Evolutionary conservation across 2,888 invertebrate genomes (phyloP), one percentile per base, ranked within the genome.

Genomic region (Desoria tigrina): DNA sequence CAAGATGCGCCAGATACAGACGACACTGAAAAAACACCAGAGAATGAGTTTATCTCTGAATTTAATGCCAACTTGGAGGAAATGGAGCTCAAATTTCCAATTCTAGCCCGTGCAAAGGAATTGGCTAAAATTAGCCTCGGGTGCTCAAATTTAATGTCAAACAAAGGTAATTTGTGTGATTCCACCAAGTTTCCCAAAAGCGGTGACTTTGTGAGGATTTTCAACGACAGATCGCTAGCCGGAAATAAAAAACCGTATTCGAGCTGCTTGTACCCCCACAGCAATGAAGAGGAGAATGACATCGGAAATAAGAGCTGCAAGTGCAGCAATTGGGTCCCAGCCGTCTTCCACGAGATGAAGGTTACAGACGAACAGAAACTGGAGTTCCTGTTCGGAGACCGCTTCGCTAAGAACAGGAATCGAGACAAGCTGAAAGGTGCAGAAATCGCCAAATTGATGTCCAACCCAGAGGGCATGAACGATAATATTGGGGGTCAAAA

Each of bases 81-180:
- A 24, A 63, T 63, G 37, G 57, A 57, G 24, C 56, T 57, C 18
- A 18, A 18, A 24, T 63, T 63, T 24, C 63, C 63, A 4, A 50
- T 63, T 1, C 49, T 63, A 26, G 23, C 39, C 27, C 54, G 63
- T 16, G 26, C 50, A n/a, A 63, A 63, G 45, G 63, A 63, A 26
- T n/a, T 63, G 37, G 57, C 57, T 14, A 63, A 63, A 27, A 57
- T 63, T 26, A 23, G 39, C n/a, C n/a, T n/a, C n/a, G n/a, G n/a
- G n/a, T n/a, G n/a, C n/a, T n/a, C n/a, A n/a, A n/a, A n/a, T n/a
- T n/a, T n/a, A n/a, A n/a, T n/a, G n/a, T n/a, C n/a, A n/a, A n/a
- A n/a, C n/a, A n/a, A n/a, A n/a, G n/a, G n/a, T n/a, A n/a, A n/a
- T n/a, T n/a, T n/a, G n/a, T n/a, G n/a, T n/a, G n/a, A n/a, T n/a